phyloP scores from a whole-genome alignment of 2,888 invertebrate genomes.

The Leptopterna dolabrata region DNA sequence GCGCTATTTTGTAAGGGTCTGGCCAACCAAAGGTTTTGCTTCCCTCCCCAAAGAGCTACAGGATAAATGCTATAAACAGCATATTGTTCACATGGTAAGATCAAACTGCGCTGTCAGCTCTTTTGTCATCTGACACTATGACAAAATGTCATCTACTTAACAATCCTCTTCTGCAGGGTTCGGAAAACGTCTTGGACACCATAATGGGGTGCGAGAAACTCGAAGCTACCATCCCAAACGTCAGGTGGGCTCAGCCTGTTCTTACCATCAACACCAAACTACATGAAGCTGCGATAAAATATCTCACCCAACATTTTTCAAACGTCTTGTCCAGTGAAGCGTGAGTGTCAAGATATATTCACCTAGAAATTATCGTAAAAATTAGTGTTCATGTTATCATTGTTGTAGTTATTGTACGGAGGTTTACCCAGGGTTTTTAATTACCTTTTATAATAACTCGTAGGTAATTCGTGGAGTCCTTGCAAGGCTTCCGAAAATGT shows the following conservation, averaged over 20 bases:
- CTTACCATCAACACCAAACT: slow-evolving; percentile 82
- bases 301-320: slow-evolving; percentile 81
- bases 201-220: slow-evolving; percentile 87
- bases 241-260: slow-evolving; percentile 86
- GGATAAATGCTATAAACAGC: slow-evolving; percentile 86
- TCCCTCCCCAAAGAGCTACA: slow-evolving; percentile 84
- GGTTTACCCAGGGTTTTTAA: too few species aligned
- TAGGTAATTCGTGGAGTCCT: too few species aligned
- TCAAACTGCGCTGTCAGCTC: background rate
- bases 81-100: slow-evolving; percentile 79
- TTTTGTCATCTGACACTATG: too few species aligned
- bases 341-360: slow-evolving; percentile 61
- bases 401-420: too few species aligned
- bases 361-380: too few species aligned
- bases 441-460: too few species aligned
- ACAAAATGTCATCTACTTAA: too few species aligned
- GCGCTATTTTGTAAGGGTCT: slow-evolving; percentile 85
- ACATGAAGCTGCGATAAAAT: slow-evolving; percentile 83
- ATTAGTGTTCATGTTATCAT: too few species aligned
- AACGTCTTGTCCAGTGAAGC: slow-evolving; percentile 77
- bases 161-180: slow-evolving; percentile 74
- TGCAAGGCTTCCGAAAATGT: too few species aligned
- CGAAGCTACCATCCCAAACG: slow-evolving; percentile 79
- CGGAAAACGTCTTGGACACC: slow-evolving; percentile 84
- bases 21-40: slow-evolving; percentile 92